A percentile compares a stretch with the other conserved stretches of the same genome.
These are phyloP conservation scores for Anoplophora glabripennis DNA, from an alignment of 1,140 invertebrate genomes.

Conservation along the genomic window DNA sequence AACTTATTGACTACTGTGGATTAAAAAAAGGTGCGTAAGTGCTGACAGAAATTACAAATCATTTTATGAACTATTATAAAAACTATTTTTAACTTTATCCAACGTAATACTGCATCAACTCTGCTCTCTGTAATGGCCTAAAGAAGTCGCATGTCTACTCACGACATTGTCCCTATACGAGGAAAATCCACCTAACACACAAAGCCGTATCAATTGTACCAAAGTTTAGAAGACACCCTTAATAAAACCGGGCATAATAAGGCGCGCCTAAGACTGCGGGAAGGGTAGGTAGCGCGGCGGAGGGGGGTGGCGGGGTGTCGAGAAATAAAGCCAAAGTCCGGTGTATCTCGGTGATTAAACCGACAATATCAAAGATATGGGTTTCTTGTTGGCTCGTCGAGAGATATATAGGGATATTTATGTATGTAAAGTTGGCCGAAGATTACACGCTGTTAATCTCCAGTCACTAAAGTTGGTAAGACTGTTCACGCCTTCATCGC, in stretches of 20 bases:
- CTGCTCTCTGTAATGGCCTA: no score
- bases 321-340: conserved; percentile 29
- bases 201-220: conserved; percentile 5
- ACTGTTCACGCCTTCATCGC: conserved; percentile 34
- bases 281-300: conserved; percentile 1
- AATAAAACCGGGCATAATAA: conserved; percentile 7
- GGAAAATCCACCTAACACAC: not conserved
- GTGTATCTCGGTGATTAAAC: conserved; percentile 33
- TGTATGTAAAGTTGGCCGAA: conserved; percentile 41
- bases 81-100: no score
- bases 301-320: not conserved
- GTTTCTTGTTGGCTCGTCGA: conserved; percentile 29
- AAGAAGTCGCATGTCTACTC: no score
- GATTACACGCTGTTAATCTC: conserved; percentile 37
- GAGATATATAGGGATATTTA: conserved; percentile 36
- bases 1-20: no score
- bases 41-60: no score
- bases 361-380: conserved; percentile 38
- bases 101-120: no score
- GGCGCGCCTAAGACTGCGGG: not conserved
- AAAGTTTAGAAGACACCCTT: conserved; percentile 5
- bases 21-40: no score
- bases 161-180: no score
- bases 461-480: conserved; percentile 37
- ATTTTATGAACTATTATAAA: no score